A percentile compares a stretch with the other conserved stretches of the same genome.
These are phyloP conservation scores for Exocentrus adspersus DNA, from an alignment of 2,888 invertebrate species.

Conservation along the genomic window DNA sequence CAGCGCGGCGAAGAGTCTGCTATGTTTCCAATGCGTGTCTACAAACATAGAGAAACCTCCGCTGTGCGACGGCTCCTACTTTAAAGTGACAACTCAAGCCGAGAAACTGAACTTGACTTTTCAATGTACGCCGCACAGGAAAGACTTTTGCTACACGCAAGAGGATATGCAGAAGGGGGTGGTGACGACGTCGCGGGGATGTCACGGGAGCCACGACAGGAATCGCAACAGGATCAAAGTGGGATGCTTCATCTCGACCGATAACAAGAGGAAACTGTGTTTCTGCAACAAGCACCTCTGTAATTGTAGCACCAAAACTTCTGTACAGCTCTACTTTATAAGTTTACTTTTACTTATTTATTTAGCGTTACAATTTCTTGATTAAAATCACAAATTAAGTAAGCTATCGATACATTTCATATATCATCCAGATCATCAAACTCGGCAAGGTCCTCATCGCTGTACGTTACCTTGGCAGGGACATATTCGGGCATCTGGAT, in stretches of 20 bases:
- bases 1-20: conserved; percentile 35
- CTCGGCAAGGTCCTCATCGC: conserved; percentile 31
- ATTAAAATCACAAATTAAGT: conserved; percentile 6
- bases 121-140: conserved; percentile 42
- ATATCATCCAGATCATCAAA: conserved; percentile 1
- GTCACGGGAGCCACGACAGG: conserved; percentile 33
- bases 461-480: conserved; percentile 18
- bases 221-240: conserved; percentile 29
- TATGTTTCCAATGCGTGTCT: conserved; percentile 47
- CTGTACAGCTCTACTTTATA: neutral
- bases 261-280: conserved; percentile 36
- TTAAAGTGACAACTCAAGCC: conserved; percentile 36
- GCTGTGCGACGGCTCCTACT: conserved; percentile 38
- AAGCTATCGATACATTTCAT: conserved; percentile 10
- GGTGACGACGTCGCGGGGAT: conserved; percentile 44
- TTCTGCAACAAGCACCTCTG: conserved; percentile 45
- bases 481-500: conserved; percentile 69
- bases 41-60: conserved; percentile 36
- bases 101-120: conserved; percentile 35
- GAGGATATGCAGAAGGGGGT: conserved; percentile 21
- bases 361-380: neutral
- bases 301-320: conserved; percentile 28
- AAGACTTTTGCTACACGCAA: conserved; percentile 44
- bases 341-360: conserved; percentile 5
- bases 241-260: conserved; percentile 39